Evolutionary conservation across 2,888 invertebrate species (phyloP).

Genomic region (Dione juno): DNA sequence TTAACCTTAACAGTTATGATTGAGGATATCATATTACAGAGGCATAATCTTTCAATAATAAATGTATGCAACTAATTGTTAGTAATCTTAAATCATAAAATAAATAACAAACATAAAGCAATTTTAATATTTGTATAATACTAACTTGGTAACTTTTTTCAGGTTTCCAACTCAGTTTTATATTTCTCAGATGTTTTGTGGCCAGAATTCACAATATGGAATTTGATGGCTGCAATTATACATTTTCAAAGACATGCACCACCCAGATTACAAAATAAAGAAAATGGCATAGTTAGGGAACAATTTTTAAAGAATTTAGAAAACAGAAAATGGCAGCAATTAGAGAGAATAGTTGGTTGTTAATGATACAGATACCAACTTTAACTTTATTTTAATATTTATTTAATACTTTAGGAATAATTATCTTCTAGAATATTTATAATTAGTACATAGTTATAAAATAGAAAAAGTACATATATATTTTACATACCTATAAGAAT

Average conservation of each 20-base stretch:
- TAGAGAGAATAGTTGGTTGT: slow-evolving; percentile 62
- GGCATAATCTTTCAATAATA: too few relatives aligned
- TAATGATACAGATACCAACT: slow-evolving; percentile 32
- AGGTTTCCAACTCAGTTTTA: slow-evolving; percentile 91
- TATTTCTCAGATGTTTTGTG: slow-evolving; percentile 96
- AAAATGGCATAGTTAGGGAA: slow-evolving; percentile 58
- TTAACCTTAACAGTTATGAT: too few relatives aligned
- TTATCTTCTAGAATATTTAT: not conserved
- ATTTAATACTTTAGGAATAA: not conserved
- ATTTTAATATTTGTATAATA: not conserved
- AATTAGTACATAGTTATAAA: not conserved
- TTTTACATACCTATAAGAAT: not conserved
- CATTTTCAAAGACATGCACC: slow-evolving; percentile 89
- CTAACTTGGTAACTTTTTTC: slow-evolving; percentile 49
- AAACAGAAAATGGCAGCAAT: slow-evolving; percentile 61
- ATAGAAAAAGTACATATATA: not conserved
- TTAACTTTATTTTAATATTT: not conserved
- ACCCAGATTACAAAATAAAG: slow-evolving; percentile 50
- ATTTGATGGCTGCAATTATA: slow-evolving; percentile 92
- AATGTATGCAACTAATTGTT: too few relatives aligned
- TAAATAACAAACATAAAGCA: too few relatives aligned
- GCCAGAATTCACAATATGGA: slow-evolving; percentile 98
- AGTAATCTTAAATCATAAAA: too few relatives aligned
- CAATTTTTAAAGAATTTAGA: slow-evolving; percentile 73
- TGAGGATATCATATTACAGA: too few relatives aligned